Conservation (phyloP, 2,113 vertebrate species). For the Eclectus roratus region DNA sequence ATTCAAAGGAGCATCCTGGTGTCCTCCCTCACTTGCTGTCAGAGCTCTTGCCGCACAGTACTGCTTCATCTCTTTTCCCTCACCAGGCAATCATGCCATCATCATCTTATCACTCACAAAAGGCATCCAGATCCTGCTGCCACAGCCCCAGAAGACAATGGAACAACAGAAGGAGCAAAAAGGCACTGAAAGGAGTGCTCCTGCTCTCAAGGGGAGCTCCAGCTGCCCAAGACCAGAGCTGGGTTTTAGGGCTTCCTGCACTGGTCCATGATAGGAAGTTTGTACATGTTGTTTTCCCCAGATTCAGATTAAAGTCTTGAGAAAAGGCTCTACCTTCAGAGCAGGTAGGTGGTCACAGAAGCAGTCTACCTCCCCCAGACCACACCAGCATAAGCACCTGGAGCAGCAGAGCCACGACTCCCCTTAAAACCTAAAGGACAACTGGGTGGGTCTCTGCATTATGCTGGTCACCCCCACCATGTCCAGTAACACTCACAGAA, state of each 20-base stretch:
- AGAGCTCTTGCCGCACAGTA: background rate
- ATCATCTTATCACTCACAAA: constrained; percentile 41
- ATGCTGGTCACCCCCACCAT: background rate
- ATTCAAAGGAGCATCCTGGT: background rate
- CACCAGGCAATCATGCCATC: constrained; percentile 17
- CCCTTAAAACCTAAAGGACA: background rate
- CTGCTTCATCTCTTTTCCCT: background rate
- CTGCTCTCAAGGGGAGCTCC: background rate
- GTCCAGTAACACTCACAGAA: background rate
- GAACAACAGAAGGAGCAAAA: background rate
- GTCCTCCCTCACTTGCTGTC: background rate
- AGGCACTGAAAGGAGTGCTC: background rate
- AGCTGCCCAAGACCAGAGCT: rapidly evolving
- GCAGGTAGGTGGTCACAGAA: background rate
- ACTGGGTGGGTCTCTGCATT: background rate
- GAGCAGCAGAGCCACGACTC: background rate
- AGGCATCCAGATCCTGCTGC: constrained; percentile 53
- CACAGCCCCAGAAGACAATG: background rate
- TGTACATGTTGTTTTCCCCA: background rate
- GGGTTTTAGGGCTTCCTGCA: background rate
- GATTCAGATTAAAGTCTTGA: background rate
- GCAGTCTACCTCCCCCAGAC: background rate
- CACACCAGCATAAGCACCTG: background rate
- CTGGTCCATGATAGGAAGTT: rapidly evolving
- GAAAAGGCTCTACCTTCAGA: background rate